Evolutionary conservation across 1,140 invertebrate species (phyloP), one percentile per base, ranked within the genome.

Genomic region (Trypoxylus dichotomus): DNA sequence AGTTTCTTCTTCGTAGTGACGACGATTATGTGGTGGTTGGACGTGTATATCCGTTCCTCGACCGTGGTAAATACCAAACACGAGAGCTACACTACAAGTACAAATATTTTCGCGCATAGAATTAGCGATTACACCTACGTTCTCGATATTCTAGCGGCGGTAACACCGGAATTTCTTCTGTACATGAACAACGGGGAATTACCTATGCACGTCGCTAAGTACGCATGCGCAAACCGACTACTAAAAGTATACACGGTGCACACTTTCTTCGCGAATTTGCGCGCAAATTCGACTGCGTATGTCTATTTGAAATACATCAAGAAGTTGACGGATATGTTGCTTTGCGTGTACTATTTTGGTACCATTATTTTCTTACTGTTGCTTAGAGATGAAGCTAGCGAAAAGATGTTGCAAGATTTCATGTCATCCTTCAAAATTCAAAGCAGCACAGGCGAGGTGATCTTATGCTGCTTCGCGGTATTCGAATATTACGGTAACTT

Each of bases 141-240:
- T 0, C 15, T 79, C n/a, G 80, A 79, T 75, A 74, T 79, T n/a
- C 1, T 76, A 2, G 63, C 80, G 1, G 78, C 75, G 15, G 24
- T 79, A 0, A 79, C 80, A 11, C 60, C 77, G 8, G 80, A 81
- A 60, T 73, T 78, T 10, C n/a, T 81, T 15, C n/a, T 78, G 13
- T 76, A 77, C 27, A 79, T 79, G 25, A 41, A 79, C 0, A 32
- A 78, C 13, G 79, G 77, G 8, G 0, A 43, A 3, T 8, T 76
- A 37, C 11, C 27, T 3, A 27, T 27, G 2, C 13, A 41, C 7
- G 37, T 47, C 42, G 25, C n/a, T 2, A 29, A 47, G 11, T 24
- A 25, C 32, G 24, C 37, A 3, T 60, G 54, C 29, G 19, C 74
- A 7, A 60, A 74, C 37, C 72, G 72, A 0, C 41, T 78, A 11